phyloP scores from a whole-genome alignment of 2,888 invertebrate genomes.

The Tolmerus cingulatus region DNA sequence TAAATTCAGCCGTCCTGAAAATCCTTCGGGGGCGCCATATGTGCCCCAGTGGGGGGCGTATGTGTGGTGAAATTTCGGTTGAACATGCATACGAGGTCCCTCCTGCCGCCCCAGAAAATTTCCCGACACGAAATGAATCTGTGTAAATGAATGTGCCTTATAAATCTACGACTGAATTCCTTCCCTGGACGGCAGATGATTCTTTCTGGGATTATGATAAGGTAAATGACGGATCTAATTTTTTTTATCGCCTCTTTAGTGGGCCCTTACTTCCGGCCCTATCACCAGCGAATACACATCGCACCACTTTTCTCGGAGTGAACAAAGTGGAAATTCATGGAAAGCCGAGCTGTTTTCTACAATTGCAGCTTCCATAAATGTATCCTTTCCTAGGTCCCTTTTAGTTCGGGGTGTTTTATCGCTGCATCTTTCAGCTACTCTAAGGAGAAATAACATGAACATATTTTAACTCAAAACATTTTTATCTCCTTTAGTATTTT shows the following conservation, averaged over 20 bases:
- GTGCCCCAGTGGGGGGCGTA: neutral
- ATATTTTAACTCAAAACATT: neutral
- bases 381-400: neutral
- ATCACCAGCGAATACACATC: neutral
- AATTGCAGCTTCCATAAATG: neutral
- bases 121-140: conserved; percentile 1
- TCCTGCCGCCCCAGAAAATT: neutral
- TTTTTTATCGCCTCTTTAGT: neutral
- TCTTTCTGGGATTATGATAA: neutral
- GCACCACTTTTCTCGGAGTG: neutral
- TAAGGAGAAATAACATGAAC: neutral
- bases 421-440: neutral
- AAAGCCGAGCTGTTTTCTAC: neutral
- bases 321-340: neutral
- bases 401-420: neutral
- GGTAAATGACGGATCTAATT: conserved; percentile 12
- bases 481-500: neutral
- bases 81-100: neutral
- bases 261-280: neutral
- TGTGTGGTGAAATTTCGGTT: neutral
- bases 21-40: neutral
- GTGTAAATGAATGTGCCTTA: neutral
- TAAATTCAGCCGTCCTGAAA: neutral
- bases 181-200: neutral
- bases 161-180: neutral